Base-by-base conservation (phyloP, 2,888 invertebrate species). In the Nemurella pictetii region DNA sequence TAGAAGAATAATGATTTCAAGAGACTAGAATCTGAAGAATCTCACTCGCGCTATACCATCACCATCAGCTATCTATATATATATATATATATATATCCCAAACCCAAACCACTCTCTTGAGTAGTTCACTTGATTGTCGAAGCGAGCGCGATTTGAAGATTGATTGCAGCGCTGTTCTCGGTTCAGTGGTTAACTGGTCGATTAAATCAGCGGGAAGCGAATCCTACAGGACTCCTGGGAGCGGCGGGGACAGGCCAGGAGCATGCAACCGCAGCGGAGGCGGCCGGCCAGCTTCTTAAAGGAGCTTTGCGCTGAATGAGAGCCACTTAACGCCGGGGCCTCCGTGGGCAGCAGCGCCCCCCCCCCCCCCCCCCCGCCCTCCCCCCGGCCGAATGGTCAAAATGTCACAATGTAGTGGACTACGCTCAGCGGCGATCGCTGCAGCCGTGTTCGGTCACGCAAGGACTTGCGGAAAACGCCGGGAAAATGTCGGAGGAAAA, bases 171-270 rank as follows among this genome's bases (percentile, higher is more conserved):
- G 36, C 55, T 81, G 26, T 55, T 81, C 55, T 81, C 81, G 72
- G 72, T 72, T 72, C 55, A 28, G 82, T 29, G 72, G 82, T 72
- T 72, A 82, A 55, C 82, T 72, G 82, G 72, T 72, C 82, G 82
- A 82, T 82, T 82, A 82, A 82, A 82, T 82, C 82, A 82, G 30
- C 82, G 29, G 82, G 28, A 5, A 36, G 81, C 27, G 81, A 81
- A 55, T 81, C 36, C n/a, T 26, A 82, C 82, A 29, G 28, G 82
- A 55, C 82, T 55, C 82, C 9, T 72, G 82, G 72, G 82, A 82
- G 12, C 29, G 75, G 15, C 15, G 77, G 27, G 80, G 4, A 35
- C 55, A 55, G 55, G 12, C 55, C 20, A n/a, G 15, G 55, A 55
- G 55, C 55, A 55, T 55, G 55, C 55, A 55, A 55, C 36, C 35